Evolutionary conservation across 2,797 vertebrate genomes (phyloP).

Genomic region (Parauchenoglanis punctatus): DNA sequence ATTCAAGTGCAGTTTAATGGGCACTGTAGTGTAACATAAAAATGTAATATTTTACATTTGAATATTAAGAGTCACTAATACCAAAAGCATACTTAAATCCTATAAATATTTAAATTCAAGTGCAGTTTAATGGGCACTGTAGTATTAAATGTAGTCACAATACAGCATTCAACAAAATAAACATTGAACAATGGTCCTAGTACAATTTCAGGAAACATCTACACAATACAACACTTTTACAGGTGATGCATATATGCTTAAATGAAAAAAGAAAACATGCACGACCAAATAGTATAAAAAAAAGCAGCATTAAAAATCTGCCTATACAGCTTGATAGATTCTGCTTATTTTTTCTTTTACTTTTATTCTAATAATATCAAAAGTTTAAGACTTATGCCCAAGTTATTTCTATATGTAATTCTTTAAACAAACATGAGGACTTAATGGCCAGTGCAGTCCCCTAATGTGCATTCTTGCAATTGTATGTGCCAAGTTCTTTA

Average conservation of each 20-base stretch:
- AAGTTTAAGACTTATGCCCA: not conserved
- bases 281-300: not conserved
- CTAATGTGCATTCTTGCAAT: conserved; percentile 1
- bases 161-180: not conserved
- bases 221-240: not conserved
- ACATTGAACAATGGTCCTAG: not conserved
- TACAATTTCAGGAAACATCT: not conserved
- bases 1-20: not conserved
- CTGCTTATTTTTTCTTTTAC: not conserved
- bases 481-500: conserved; percentile 1
- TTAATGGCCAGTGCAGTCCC: not conserved
- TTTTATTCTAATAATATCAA: not conserved
- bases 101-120: not conserved
- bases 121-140: not conserved
- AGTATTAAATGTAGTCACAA: not conserved
- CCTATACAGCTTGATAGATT: not conserved
- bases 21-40: not conserved
- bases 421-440: not conserved
- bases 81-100: not conserved
- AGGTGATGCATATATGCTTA: not conserved
- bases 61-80: not conserved
- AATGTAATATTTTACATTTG: not conserved
- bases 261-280: not conserved
- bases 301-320: not conserved
- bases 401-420: not conserved